These are phyloP conservation scores for Passer domesticus DNA, from an alignment of 2,113 vertebrate species.

Conservation along the genomic window DNA sequence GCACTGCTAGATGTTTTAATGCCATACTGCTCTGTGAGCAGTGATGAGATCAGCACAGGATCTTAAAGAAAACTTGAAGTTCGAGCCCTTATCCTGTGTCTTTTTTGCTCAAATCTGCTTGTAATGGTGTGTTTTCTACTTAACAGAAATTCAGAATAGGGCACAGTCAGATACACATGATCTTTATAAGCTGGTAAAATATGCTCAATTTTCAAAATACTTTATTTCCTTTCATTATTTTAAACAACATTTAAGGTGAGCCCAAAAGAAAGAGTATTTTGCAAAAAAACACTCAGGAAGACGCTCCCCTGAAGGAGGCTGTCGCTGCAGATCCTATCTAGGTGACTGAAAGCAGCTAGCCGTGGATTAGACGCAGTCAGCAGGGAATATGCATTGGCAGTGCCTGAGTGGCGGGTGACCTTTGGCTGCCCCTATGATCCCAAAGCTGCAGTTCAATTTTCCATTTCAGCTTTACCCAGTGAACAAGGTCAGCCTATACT, in stretches of 20 bases:
- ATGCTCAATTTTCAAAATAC: not conserved
- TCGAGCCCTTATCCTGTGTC: not conserved
- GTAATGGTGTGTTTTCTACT: not conserved
- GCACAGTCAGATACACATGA: not conserved
- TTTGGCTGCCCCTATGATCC: not conserved
- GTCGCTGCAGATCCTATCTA: not conserved
- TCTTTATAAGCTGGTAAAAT: not conserved
- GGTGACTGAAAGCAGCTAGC: not conserved
- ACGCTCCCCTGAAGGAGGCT: not conserved
- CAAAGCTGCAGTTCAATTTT: slow-evolving; percentile 25
- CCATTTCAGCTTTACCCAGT: slow-evolving; percentile 30
- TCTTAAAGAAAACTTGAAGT: not conserved
- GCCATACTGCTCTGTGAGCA: not conserved
- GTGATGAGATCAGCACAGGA: not conserved
- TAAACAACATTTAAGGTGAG: not conserved
- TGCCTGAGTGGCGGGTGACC: not conserved
- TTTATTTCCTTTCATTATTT: not conserved
- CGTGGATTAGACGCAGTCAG: not conserved
- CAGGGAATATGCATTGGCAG: not conserved
- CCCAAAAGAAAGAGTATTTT: not conserved
- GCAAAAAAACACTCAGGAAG: not conserved
- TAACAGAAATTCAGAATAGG: not conserved
- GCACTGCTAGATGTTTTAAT: not conserved
- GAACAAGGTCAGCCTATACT: slow-evolving; percentile 13
- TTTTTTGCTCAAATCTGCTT: not conserved